Conservation (phyloP, 2,113 vertebrate species). For the Leptosomus discolor region DNA sequence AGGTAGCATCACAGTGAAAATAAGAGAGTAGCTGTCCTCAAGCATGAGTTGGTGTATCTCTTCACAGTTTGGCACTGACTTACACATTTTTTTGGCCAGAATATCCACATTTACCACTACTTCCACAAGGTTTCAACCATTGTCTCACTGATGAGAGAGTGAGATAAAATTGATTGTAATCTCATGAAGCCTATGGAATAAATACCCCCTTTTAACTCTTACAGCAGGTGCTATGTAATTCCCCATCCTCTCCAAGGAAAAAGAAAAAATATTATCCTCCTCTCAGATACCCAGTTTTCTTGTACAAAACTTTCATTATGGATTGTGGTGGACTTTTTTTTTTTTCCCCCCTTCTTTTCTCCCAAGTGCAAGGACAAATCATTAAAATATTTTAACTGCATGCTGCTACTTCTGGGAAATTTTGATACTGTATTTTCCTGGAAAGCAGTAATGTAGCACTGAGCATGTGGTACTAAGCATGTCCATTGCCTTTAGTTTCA, state of each 20-base stretch:
- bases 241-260: not conserved
- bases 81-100: not conserved
- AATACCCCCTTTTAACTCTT: not conserved
- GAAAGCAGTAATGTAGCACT: not conserved
- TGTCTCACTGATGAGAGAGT: not conserved
- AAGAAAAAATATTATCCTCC: accelerated
- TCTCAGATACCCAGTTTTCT: not conserved
- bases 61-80: not conserved
- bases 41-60: not conserved
- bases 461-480: not conserved
- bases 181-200: not conserved
- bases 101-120: not conserved
- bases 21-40: not conserved
- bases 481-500: not conserved
- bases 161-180: not conserved
- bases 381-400: not conserved
- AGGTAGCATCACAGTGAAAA: not conserved
- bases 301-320: not conserved
- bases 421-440: not conserved
- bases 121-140: not conserved
- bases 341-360: not conserved
- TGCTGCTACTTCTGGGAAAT: not conserved
- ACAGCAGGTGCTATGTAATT: not conserved
- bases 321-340: not conserved
- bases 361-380: not conserved